Evolutionary conservation across 2,113 vertebrate genomes (phyloP), one percentile per base, ranked within the genome.

Genomic region (Archilochus colubris): DNA sequence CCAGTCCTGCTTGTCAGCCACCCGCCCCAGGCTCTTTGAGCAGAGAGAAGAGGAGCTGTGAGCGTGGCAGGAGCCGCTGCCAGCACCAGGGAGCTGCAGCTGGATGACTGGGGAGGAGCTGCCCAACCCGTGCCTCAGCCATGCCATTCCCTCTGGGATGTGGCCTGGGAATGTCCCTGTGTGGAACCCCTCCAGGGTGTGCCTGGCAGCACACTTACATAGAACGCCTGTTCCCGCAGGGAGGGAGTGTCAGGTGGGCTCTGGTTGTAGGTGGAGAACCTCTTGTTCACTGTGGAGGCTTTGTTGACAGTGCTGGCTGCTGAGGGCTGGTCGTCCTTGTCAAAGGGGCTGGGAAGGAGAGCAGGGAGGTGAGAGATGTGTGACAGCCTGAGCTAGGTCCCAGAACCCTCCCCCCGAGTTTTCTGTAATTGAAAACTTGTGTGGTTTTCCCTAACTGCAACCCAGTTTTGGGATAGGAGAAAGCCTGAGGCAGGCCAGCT

Each of bases 201-300:
- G 58, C 51, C 31, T 11, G 4, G 40, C 2, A 5, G 18, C 54
- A 14, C 95, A 98, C 99, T 99, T 97, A 99, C 99, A 61, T 99
- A 99, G 96, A 99, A 99, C 59, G 99, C 99, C 97, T 99, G 99
- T 90, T 99, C 99, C 69, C 99, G 98, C 96, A 99, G 95, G 12
- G 99, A 99, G 0, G 99, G 99, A 0, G 99, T 99, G 88, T 99
- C 99, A 7, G 99, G 99, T 0, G 99, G 99, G 88, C 98, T 99
- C 97, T 99, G 99, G 97, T 99, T 99, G 87, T 99, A 99, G 59
- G 98, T 98, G 51, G 99, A 99, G 96, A 99, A 98, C 69, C 99
- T 98, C 95, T 99, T 99, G 94, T 98, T 99, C 95, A 99, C 98
- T 0, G 98, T 98, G 64, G 99, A 98, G 31, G 98, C 96, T 94